Evolutionary conservation across 2,797 vertebrate genomes (phyloP).

Genomic region (Labroides dimidiatus): DNA sequence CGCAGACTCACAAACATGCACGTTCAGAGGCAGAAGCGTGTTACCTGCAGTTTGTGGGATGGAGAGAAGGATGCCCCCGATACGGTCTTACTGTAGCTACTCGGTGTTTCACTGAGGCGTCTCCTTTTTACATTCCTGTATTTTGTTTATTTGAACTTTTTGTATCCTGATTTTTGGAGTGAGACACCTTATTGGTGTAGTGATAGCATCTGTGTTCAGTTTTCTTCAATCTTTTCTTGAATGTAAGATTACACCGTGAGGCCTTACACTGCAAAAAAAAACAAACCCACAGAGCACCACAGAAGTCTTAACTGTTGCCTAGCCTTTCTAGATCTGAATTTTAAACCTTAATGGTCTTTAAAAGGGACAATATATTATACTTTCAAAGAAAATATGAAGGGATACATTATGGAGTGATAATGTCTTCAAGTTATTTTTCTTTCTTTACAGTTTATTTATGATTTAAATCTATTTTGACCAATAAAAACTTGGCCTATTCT

Average conservation of each 20-base stretch:
- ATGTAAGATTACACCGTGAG: constrained; percentile 37
- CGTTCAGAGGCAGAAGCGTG: not conserved
- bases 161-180: constrained; percentile 55
- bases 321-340: constrained; percentile 32
- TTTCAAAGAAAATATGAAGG: constrained; percentile 3
- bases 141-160: constrained; percentile 42
- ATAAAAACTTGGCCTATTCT: too few species aligned
- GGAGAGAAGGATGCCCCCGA: constrained; percentile 45
- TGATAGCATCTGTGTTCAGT: constrained; percentile 17
- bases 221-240: constrained; percentile 36
- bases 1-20: constrained; percentile 16
- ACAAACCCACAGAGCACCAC: constrained; percentile 47
- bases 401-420: constrained; percentile 9
- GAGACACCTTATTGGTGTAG: constrained; percentile 37
- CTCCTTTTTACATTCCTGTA: constrained; percentile 26
- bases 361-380: constrained; percentile 4
- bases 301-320: constrained; percentile 51
- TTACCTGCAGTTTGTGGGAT: constrained; percentile 3
- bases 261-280: constrained; percentile 72
- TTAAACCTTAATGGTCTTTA: constrained; percentile 35
- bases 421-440: constrained; percentile 8
- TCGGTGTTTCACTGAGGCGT: constrained; percentile 7
- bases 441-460: too few species aligned
- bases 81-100: constrained; percentile 32
- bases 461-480: too few species aligned